Evolutionary conservation across 2,888 invertebrate species (phyloP).

Genomic region (Stomorhina lunata): DNA sequence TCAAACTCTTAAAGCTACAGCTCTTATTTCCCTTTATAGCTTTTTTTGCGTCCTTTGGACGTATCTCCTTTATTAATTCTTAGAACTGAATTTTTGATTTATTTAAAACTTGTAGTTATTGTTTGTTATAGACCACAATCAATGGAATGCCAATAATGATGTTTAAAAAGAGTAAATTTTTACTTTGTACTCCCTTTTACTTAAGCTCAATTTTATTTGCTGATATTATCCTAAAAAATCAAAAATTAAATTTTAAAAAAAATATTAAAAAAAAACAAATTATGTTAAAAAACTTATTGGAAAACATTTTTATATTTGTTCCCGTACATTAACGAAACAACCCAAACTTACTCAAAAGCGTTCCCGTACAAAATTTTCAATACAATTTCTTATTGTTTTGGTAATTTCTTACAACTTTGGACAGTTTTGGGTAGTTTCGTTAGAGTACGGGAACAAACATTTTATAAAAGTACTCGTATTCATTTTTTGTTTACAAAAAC

Average conservation of each 20-base stretch:
- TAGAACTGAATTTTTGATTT: background rate
- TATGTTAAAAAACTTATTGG: too few species aligned
- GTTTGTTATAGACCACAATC: conserved; percentile 6
- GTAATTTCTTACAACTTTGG: too few species aligned
- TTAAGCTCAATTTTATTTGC: background rate
- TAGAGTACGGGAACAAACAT: too few species aligned
- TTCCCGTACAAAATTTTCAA: too few species aligned
- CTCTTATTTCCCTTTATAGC: background rate
- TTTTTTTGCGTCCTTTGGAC: background rate
- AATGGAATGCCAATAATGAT: conserved; percentile 62
- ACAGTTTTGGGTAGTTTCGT: too few species aligned
- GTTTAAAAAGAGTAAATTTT: conserved; percentile 4
- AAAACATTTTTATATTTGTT: too few species aligned
- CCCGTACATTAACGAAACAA: too few species aligned
- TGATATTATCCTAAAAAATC: conserved; percentile 19
- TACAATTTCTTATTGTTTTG: too few species aligned
- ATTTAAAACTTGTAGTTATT: background rate
- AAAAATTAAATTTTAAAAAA: background rate
- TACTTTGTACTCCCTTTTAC: background rate
- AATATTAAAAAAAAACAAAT: background rate
- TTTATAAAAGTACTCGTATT: too few species aligned
- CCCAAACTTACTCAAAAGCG: too few species aligned
- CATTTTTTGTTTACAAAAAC: too few species aligned
- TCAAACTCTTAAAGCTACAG: background rate
- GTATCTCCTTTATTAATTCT: background rate